These are phyloP conservation scores for Microplitis mediator DNA, from an alignment of 1,140 invertebrate species.

Conservation along the genomic window DNA sequence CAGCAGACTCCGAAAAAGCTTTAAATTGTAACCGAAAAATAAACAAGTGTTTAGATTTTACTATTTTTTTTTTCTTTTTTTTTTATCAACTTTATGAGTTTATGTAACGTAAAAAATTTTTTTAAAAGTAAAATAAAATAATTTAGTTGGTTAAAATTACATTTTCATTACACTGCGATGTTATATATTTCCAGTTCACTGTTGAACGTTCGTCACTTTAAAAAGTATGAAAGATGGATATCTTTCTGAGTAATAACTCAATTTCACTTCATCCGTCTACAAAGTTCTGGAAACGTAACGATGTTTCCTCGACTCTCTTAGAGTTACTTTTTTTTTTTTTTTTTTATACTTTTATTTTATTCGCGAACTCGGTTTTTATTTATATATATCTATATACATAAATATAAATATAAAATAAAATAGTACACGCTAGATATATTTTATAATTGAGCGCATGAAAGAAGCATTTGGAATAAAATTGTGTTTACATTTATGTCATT, in stretches of 20 bases:
- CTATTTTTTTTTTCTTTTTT: slow-evolving; percentile 8
- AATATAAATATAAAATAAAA: too few relatives aligned
- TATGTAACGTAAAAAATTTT: background rate
- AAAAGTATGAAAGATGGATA: slow-evolving; percentile 8
- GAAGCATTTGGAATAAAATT: too few relatives aligned
- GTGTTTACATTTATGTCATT: too few relatives aligned
- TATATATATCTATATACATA: too few relatives aligned
- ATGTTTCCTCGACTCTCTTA: slow-evolving; percentile 19
- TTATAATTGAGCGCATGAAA: too few relatives aligned
- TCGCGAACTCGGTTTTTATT: background rate
- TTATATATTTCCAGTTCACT: slow-evolving; percentile 34
- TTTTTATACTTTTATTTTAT: background rate
- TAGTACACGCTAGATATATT: too few relatives aligned
- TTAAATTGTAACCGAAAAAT: background rate
- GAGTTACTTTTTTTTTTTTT: background rate
- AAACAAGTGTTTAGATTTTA: background rate
- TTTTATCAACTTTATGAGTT: background rate
- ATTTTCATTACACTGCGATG: background rate
- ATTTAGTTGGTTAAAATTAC: too few relatives aligned
- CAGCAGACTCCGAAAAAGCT: too few relatives aligned
- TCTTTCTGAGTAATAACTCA: slow-evolving; percentile 22
- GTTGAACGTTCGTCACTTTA: slow-evolving; percentile 22
- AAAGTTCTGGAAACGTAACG: slow-evolving; percentile 20
- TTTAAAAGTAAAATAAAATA: background rate
- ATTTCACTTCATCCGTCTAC: slow-evolving; percentile 18